A percentile compares a stretch with the other conserved stretches of the same genome.
phyloP scores from a whole-genome alignment of 53 echinoderm and acorn worm species.

The Henricia sp. region DNA sequence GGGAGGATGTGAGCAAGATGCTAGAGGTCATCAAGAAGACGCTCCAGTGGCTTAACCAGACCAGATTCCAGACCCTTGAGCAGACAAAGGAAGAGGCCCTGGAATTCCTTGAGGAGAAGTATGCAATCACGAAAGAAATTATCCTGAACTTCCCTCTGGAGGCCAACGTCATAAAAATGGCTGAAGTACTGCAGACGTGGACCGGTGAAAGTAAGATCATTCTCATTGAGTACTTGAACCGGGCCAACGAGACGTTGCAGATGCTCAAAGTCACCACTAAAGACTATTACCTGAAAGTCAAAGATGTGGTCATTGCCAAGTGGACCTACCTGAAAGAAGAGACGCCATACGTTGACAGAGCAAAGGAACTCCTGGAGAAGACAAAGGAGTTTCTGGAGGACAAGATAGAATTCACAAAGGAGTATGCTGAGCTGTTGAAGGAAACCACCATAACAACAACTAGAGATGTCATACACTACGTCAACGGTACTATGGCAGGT shows the following conservation, averaged over 20 bases:
- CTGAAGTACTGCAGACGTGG: conserved; percentile 25
- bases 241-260: conserved; percentile 49
- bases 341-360: conserved; percentile 63
- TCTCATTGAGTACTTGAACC: conserved; percentile 30
- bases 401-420: conserved; percentile 60
- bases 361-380: conserved; percentile 67
- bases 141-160: conserved; percentile 46
- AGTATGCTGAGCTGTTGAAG: conserved; percentile 59
- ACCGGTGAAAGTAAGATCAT: conserved; percentile 51
- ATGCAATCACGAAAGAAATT: not conserved
- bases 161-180: conserved; percentile 30
- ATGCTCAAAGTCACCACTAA: conserved; percentile 32
- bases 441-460: conserved; percentile 23
- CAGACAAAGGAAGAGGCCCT: conserved; percentile 61
- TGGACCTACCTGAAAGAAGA: conserved; percentile 67
- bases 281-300: conserved; percentile 32
- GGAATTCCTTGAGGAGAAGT: conserved; percentile 17
- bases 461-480: conserved; percentile 64
- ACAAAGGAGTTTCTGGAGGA: conserved; percentile 49
- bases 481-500: conserved; percentile 97
- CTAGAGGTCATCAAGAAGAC: conserved; percentile 22
- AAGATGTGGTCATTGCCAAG: conserved; percentile 42
- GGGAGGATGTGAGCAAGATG: conserved; percentile 46
- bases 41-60: conserved; percentile 67
- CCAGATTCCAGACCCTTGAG: conserved; percentile 68